phyloP scores from a whole-genome alignment of 2,888 invertebrate species.

The Heliconius hortense region DNA sequence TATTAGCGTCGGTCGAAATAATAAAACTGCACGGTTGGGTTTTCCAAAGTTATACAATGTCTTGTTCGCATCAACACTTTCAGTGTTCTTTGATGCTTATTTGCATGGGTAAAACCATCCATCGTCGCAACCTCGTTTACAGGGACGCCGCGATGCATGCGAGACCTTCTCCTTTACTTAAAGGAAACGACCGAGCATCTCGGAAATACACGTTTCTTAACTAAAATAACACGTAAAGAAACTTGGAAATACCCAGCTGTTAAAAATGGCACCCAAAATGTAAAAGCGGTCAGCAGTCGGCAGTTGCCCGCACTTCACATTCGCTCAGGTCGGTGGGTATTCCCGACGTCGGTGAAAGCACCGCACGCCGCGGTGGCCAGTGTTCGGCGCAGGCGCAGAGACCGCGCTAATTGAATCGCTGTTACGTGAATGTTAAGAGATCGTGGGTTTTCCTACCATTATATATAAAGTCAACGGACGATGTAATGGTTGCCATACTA shows the following conservation, averaged over 20 bases:
- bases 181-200: neutral
- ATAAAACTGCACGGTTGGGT: slow-evolving; percentile 44
- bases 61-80: slow-evolving; percentile 47
- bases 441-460: slow-evolving; percentile 24
- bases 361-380: slow-evolving; percentile 41
- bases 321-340: slow-evolving; percentile 57
- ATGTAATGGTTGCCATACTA: slow-evolving; percentile 3
- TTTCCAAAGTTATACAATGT: slow-evolving; percentile 48
- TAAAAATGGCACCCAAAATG: slow-evolving; percentile 24
- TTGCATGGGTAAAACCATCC: slow-evolving; percentile 62
- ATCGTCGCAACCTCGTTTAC: slow-evolving; percentile 46
- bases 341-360: slow-evolving; percentile 53
- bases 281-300: slow-evolving; percentile 38
- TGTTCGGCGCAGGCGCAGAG: slow-evolving; percentile 42
- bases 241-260: slow-evolving; percentile 33
- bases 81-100: slow-evolving; percentile 50
- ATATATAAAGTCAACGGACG: slow-evolving; percentile 17
- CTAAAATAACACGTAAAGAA: slow-evolving; percentile 21
- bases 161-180: neutral
- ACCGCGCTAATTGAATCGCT: slow-evolving; percentile 47
- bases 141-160: slow-evolving; percentile 35
- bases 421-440: slow-evolving; percentile 45
- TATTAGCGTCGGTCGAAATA: slow-evolving; percentile 42
- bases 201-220: neutral
- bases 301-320: slow-evolving; percentile 34